A percentile compares a stretch with the other conserved stretches of the same genome.
Conservation (phyloP, 2,113 vertebrate genomes). For the Dipodomys spectabilis region DNA sequence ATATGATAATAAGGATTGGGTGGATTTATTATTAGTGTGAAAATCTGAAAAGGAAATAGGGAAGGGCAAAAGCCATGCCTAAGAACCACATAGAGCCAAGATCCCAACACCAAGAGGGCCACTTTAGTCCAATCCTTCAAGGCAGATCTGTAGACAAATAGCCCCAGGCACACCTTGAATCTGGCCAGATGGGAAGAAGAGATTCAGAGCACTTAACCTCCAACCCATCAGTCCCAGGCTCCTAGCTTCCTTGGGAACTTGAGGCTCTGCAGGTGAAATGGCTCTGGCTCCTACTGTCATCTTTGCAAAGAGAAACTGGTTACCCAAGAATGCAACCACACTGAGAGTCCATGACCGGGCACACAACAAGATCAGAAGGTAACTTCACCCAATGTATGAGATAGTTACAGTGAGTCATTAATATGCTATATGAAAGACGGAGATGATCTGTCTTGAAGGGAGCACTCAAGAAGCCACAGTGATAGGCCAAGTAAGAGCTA, state of each 20-base stretch:
- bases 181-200: not conserved
- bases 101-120: not conserved
- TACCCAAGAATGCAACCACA: not conserved
- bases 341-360: not conserved
- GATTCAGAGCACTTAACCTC: not conserved
- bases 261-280: not conserved
- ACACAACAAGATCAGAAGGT: not conserved
- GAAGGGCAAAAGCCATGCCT: constrained; percentile 11
- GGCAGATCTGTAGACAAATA: not conserved
- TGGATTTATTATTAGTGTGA: constrained; percentile 27
- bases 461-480: not conserved
- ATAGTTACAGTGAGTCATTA: not conserved
- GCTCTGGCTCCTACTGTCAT: not conserved
- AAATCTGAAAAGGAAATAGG: not conserved
- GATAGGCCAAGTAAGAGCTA: not conserved
- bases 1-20: not conserved
- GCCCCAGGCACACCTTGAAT: not conserved
- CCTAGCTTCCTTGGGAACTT: not conserved
- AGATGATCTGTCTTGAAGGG: not conserved
- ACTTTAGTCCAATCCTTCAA: not conserved
- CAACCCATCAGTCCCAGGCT: not conserved
- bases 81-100: not conserved
- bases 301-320: not conserved
- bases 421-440: not conserved
- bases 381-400: not conserved